Conservation (phyloP, 2,888 invertebrate species). For the Cataglyphis altisquamis region DNA sequence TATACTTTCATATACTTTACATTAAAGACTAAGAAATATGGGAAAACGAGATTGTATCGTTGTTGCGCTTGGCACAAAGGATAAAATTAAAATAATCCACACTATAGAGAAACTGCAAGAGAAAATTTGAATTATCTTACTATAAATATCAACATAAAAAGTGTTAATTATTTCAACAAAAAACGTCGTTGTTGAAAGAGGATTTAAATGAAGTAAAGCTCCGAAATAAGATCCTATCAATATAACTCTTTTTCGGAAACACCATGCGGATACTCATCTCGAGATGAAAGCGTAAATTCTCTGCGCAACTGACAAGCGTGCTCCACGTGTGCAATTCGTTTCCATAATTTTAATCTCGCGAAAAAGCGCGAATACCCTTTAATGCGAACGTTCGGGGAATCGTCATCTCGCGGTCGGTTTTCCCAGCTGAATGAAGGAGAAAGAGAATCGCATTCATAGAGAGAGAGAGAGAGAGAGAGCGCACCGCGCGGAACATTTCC, state of each 20-base stretch:
- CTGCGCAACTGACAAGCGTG: constrained; percentile 33
- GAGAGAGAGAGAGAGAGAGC: neutral
- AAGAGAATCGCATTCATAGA: constrained; percentile 37
- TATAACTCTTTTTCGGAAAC: neutral
- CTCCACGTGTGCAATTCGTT: constrained; percentile 39
- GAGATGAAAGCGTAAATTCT: constrained; percentile 42
- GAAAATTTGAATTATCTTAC: neutral
- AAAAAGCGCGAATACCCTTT: constrained; percentile 43
- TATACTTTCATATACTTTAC: neutral
- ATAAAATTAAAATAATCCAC: neutral
- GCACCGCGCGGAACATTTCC: neutral
- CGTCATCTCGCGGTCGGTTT: constrained; percentile 2
- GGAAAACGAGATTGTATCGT: constrained; percentile 15
- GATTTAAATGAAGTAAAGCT: neutral
- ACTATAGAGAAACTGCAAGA: neutral
- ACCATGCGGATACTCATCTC: constrained; percentile 15
- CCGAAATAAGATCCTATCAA: neutral
- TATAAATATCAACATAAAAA: neutral
- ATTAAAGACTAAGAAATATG: neutral
- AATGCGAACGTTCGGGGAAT: constrained; percentile 15
- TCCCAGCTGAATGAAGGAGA: constrained; percentile 34
- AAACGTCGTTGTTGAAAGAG: neutral
- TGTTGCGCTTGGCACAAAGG: neutral
- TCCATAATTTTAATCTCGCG: constrained; percentile 52
- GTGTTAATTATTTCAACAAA: neutral